These are phyloP conservation scores for Phenganax subtilis DNA, from an alignment of 92 coral and sea anemone species.

Conservation along the genomic window DNA sequence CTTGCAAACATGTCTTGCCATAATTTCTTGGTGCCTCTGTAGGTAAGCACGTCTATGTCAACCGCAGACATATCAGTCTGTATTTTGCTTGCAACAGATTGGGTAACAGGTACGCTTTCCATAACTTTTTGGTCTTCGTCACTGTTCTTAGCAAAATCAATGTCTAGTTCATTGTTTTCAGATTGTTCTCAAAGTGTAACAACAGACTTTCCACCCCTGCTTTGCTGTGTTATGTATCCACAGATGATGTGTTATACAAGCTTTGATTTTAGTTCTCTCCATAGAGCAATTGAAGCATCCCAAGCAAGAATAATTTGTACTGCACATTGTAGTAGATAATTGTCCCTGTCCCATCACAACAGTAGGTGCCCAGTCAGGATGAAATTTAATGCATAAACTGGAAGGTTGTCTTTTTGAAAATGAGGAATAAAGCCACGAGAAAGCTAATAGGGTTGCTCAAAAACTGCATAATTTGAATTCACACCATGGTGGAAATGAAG, in stretches of 20 bases:
- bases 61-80: conserved; percentile 14
- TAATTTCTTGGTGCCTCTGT: conserved; percentile 10
- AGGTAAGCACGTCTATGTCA: conserved; percentile 10
- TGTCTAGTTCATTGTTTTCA: conserved; percentile 2
- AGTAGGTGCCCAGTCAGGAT: conserved; percentile 59
- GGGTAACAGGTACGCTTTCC: conserved; percentile 13
- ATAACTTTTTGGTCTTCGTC: conserved; percentile 4
- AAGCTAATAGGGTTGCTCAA: background rate
- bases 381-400: conserved; percentile 38
- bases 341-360: conserved; percentile 26
- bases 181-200: conserved; percentile 5
- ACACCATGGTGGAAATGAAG: conserved; percentile 49
- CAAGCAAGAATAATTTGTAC: conserved; percentile 13
- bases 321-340: background rate
- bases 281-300: background rate
- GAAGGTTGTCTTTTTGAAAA: conserved; percentile 46
- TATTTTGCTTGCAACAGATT: background rate
- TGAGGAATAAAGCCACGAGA: conserved; percentile 17
- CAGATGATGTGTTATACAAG: conserved; percentile 5
- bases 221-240: conserved; percentile 6
- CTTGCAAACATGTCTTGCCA: conserved; percentile 2
- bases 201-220: background rate
- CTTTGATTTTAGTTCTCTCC: conserved; percentile 5
- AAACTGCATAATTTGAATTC: background rate
- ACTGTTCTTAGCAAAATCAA: conserved; percentile 6